Conservation (phyloP, 1,140 invertebrate genomes). For the Popillia japonica region DNA sequence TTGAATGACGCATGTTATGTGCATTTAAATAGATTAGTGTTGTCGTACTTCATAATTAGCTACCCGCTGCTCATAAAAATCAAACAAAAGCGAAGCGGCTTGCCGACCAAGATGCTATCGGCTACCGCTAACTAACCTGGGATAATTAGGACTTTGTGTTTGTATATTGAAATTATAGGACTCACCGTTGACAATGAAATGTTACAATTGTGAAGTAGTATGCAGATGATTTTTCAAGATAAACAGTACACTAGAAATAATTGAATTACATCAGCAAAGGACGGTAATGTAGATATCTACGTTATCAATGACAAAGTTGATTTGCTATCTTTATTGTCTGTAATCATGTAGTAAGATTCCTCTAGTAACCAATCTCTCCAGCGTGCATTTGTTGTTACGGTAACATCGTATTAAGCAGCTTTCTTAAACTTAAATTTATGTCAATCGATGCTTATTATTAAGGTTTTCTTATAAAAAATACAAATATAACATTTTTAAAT, state of each 20-base stretch:
- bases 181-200: constrained; percentile 36
- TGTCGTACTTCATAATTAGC: constrained; percentile 25
- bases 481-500: too few species aligned
- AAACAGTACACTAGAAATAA: constrained; percentile 2
- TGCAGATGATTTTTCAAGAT: constrained; percentile 22
- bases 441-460: too few species aligned
- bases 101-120: constrained; percentile 26
- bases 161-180: constrained; percentile 28
- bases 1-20: neutral
- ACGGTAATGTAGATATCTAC: constrained; percentile 25
- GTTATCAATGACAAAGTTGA: constrained; percentile 18
- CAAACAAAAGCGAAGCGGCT: constrained; percentile 31
- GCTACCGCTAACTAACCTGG: constrained; percentile 34
- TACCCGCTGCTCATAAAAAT: constrained; percentile 38
- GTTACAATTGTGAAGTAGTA: neutral
- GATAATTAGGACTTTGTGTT: constrained; percentile 37
- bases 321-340: constrained; percentile 1
- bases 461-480: too few species aligned
- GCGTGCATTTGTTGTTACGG: too few species aligned
- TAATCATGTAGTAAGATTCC: neutral
- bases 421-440: too few species aligned
- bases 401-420: too few species aligned
- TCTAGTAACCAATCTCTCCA: too few species aligned
- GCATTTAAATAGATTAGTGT: constrained; percentile 2
- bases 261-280: constrained; percentile 6